These are phyloP conservation scores for Dromaius novaehollandiae DNA, from an alignment of 2,113 vertebrate genomes.

Conservation along the genomic window DNA sequence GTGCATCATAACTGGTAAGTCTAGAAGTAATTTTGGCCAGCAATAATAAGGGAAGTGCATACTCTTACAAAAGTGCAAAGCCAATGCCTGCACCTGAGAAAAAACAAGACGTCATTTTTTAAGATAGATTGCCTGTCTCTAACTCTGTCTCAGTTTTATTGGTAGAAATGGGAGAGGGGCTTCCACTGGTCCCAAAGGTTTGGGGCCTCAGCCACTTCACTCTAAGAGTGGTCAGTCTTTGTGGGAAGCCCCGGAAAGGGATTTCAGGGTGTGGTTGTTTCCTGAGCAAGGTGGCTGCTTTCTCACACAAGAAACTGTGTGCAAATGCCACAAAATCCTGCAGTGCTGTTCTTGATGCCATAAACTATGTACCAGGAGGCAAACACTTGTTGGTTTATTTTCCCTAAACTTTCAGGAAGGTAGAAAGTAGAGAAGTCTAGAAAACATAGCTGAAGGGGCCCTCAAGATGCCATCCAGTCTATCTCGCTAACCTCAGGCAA, in stretches of 20 bases:
- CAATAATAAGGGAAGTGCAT: background rate
- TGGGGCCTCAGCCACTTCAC: background rate
- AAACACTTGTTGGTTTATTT: background rate
- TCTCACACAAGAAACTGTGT: background rate
- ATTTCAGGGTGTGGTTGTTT: background rate
- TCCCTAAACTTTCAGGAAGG: background rate
- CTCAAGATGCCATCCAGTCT: background rate
- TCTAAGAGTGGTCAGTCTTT: background rate
- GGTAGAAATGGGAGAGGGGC: background rate
- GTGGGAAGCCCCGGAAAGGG: background rate
- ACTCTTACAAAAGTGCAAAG: background rate
- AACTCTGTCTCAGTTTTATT: background rate
- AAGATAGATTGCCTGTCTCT: background rate
- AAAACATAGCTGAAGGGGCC: background rate
- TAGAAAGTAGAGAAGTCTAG: background rate
- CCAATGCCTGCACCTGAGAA: background rate
- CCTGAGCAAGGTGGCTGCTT: background rate
- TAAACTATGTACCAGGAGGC: background rate
- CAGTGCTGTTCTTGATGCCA: background rate
- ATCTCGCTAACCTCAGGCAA: background rate
- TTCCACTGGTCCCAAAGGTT: background rate
- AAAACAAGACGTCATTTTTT: background rate
- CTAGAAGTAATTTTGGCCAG: background rate
- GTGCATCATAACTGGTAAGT: background rate
- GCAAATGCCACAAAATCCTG: background rate